Conservation (phyloP, 2,888 invertebrate genomes). For the Antheraea yamamai region DNA sequence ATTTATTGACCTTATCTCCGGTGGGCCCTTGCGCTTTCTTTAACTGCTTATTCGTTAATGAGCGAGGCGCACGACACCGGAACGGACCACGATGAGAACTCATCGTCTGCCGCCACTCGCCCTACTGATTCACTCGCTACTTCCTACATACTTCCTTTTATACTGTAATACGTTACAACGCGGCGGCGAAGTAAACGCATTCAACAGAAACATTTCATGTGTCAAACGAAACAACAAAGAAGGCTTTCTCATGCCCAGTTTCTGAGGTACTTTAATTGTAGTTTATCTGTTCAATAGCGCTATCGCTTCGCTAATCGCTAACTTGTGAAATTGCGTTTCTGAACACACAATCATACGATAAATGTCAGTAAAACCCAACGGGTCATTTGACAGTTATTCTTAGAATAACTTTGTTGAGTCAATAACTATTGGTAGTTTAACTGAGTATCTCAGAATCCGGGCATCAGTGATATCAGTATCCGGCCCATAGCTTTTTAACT, state of each 20-base stretch:
- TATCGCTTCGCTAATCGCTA: too few relatives aligned
- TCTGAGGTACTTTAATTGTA: too few relatives aligned
- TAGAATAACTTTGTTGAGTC: too few relatives aligned
- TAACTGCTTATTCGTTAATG: slow-evolving; percentile 64
- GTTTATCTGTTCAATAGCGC: too few relatives aligned
- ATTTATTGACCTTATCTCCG: slow-evolving; percentile 80
- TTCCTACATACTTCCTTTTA: slow-evolving; percentile 6
- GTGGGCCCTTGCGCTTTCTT: slow-evolving; percentile 67
- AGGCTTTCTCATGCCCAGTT: not conserved
- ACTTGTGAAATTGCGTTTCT: too few relatives aligned
- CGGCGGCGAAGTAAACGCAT: not conserved
- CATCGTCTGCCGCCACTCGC: slow-evolving; percentile 25
- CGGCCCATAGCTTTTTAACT: not conserved
- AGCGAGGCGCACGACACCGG: slow-evolving; percentile 60
- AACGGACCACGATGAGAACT: slow-evolving; percentile 59
- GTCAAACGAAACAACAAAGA: not conserved
- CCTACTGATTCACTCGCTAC: slow-evolving; percentile 23
- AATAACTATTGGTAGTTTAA: too few relatives aligned
- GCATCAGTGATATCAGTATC: not conserved
- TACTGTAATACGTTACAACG: not conserved
- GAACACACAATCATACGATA: too few relatives aligned
- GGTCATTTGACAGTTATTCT: too few relatives aligned
- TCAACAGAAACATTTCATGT: not conserved
- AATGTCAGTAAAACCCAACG: too few relatives aligned
- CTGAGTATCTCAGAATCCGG: too few relatives aligned